These are phyloP conservation scores for Varanus salvator DNA, from an alignment of 2,113 vertebrate species.

Conservation along the genomic window DNA sequence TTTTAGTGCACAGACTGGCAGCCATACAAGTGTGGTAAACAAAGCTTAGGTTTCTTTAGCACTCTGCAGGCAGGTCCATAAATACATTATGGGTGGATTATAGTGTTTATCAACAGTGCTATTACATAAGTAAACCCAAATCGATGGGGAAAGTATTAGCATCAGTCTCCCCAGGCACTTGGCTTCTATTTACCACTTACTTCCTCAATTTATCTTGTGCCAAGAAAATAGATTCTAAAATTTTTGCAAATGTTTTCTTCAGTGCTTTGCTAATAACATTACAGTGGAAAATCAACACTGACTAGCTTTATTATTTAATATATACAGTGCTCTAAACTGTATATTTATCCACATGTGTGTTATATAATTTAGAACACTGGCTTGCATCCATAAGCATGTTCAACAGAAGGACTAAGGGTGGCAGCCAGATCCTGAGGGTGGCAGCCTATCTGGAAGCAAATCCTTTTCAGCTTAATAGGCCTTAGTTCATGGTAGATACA, in stretches of 20 bases:
- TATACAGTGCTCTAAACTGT: background rate
- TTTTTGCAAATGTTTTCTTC: conserved; percentile 33
- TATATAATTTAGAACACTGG: background rate
- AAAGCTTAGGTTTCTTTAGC: conserved; percentile 51
- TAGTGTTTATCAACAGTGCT: conserved; percentile 55
- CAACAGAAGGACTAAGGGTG: background rate
- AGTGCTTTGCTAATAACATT: conserved; percentile 40
- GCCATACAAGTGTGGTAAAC: conserved; percentile 72
- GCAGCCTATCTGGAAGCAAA: background rate
- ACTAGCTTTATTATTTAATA: conserved; percentile 6
- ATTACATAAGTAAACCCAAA: conserved; percentile 53
- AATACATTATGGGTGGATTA: conserved; percentile 60
- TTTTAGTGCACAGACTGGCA: conserved; percentile 74
- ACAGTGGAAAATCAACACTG: conserved; percentile 25
- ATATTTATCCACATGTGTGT: background rate
- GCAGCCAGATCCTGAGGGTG: background rate
- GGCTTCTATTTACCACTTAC: conserved; percentile 46
- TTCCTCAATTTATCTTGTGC: conserved; percentile 35
- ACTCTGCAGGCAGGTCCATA: conserved; percentile 64
- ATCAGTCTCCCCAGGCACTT: conserved; percentile 33
- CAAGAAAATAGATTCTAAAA: conserved; percentile 41
- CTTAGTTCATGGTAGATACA: background rate
- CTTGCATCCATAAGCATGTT: background rate
- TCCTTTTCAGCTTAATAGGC: background rate
- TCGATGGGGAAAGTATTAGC: conserved; percentile 39